A percentile compares a stretch with the other conserved stretches of the same genome.
Evolutionary conservation across 2,113 vertebrate genomes (phyloP).

Genomic region (Clinocottus analis): DNA sequence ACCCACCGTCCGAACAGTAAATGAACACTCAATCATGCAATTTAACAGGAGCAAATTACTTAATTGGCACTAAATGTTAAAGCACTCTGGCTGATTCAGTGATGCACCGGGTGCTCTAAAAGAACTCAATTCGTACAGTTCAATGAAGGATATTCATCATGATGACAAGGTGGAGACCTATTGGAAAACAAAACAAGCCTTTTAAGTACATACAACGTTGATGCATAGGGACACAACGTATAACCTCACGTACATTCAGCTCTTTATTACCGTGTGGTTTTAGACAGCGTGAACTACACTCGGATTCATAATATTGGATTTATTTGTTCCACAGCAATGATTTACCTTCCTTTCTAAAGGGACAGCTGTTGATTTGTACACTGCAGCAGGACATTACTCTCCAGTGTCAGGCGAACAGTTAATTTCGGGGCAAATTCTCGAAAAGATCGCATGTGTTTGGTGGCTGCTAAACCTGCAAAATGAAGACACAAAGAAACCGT

Average conservation of each 20-base stretch:
- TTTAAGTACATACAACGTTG: neutral
- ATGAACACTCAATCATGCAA: constrained; percentile 21
- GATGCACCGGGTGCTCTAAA: constrained; percentile 15
- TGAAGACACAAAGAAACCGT: neutral
- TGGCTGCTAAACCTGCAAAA: neutral
- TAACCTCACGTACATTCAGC: neutral
- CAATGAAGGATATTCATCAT: constrained; percentile 18
- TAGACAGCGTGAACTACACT: neutral
- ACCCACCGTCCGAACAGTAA: neutral
- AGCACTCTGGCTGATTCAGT: constrained; percentile 31
- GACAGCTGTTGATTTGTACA: neutral
- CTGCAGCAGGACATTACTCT: neutral
- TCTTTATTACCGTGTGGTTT: neutral
- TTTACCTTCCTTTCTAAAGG: neutral
- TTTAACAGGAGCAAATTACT: constrained; percentile 40
- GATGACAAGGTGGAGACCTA: neutral
- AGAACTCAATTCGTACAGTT: constrained; percentile 10
- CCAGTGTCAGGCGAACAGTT: neutral
- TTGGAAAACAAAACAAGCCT: constrained; percentile 11
- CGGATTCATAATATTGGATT: neutral
- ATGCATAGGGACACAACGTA: neutral
- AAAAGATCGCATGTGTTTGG: neutral
- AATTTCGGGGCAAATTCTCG: neutral
- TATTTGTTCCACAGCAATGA: neutral
- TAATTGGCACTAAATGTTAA: constrained; percentile 33